Base-by-base conservation (phyloP, 2,113 vertebrate genomes). In the Ahaetulla prasina region DNA sequence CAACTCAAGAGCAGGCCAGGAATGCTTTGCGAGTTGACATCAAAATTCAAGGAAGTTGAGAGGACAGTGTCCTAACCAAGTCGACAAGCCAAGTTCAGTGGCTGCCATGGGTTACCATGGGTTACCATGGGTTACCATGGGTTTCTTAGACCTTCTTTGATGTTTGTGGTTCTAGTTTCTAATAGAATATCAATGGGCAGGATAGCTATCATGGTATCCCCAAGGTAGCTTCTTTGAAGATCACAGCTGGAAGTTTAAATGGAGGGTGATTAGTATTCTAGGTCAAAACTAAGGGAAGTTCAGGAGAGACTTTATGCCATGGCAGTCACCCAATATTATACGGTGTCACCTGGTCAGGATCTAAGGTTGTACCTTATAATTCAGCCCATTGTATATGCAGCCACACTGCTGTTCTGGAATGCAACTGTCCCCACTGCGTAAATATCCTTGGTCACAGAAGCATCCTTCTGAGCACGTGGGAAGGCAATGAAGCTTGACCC, bases 351-450 rank as follows among this genome's bases (percentile, higher is more conserved):
- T 18, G n/a, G 14, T 35, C n/a, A 35, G n/a, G 68, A 35, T 39
- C 1, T 39, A 35, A 43, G 45, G 30, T 39, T 89, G 63, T 35
- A 90, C 93, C 4, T n/a, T 39, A 92, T 98, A 98, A 94, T 98
- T 98, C n/a, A 43, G 92, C 1, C 93, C 94, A 0, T 95, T 87
- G 49, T 96, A 91, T 2, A 93, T 0, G 25, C 97, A 98, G 54
- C 98, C 97, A 2, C 98, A 98, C 57, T 97, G 85, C 23, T 95
- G 91, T 3, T 95, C 92, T 0, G 95, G 96, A n/a, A 97, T 95
- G 23, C 98, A 98, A 14, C 12, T 30, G 23, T 95, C 93, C 55
- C 97, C 86, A 27, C 97, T 97, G 60, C 96, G 96, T 53, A 97
- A 95, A 95, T 95, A 96, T 1, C 87, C 97, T 1, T 94, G 80